Percentiles rank a stretch among this genome's conserved stretches.
Evolutionary conservation across 1,140 invertebrate genomes (phyloP).

Genomic region (Cotesia chilonis): DNA sequence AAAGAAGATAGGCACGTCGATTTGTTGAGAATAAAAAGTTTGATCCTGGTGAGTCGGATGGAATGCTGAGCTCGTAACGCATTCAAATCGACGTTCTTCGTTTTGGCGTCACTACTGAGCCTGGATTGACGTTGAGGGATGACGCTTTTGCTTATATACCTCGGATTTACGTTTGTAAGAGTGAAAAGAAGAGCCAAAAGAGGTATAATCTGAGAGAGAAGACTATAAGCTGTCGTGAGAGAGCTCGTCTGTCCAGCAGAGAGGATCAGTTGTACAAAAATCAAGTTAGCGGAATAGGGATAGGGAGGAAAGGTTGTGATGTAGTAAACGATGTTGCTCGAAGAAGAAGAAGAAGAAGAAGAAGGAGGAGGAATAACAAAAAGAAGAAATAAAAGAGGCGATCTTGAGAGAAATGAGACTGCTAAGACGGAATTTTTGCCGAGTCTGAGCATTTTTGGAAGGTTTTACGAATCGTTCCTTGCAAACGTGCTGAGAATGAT

Average conservation of each 20-base stretch:
- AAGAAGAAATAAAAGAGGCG: slow-evolving; percentile 29
- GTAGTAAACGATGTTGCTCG: slow-evolving; percentile 16
- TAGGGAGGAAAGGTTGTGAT: slow-evolving; percentile 25
- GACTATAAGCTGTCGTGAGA: slow-evolving; percentile 20
- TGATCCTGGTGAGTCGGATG: slow-evolving; percentile 41
- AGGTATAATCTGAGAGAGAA: slow-evolving; percentile 10
- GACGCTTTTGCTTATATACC: slow-evolving; percentile 48
- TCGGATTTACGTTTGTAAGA: slow-evolving; percentile 18
- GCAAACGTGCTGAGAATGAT: slow-evolving; percentile 41
- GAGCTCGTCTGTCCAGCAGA: neutral
- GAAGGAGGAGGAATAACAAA: slow-evolving; percentile 7
- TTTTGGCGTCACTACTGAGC: slow-evolving; percentile 35
- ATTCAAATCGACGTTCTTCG: slow-evolving; percentile 55
- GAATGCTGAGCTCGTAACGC: slow-evolving; percentile 50
- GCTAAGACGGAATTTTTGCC: slow-evolving; percentile 39
- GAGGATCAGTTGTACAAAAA: slow-evolving; percentile 16
- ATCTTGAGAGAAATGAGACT: slow-evolving; percentile 40
- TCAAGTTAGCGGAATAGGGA: slow-evolving; percentile 6
- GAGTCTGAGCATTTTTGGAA: slow-evolving; percentile 36
- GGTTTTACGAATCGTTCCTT: slow-evolving; percentile 38
- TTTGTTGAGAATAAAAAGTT: slow-evolving; percentile 26
- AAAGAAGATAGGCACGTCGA: slow-evolving; percentile 9
- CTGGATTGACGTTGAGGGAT: slow-evolving; percentile 61
- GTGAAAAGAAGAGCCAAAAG: slow-evolving; percentile 28
- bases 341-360: neutral